Evolutionary conservation across 2,888 invertebrate species (phyloP).

Genomic region (Pocota personata): DNA sequence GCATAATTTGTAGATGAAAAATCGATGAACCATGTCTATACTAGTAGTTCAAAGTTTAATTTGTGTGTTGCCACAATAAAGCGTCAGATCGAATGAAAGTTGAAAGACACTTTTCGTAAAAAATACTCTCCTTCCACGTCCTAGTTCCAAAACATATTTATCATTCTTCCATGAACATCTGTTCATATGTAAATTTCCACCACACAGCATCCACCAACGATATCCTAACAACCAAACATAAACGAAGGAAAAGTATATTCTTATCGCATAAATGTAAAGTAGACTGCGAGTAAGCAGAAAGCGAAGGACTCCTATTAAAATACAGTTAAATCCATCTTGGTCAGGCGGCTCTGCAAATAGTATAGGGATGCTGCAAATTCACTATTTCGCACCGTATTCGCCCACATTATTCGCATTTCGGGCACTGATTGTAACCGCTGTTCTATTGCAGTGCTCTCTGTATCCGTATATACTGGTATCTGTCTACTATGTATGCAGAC

Average conservation of each 20-base stretch:
- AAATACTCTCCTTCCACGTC: neutral
- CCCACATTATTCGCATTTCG: conserved; percentile 46
- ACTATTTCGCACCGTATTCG: conserved; percentile 19
- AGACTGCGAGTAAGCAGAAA: neutral
- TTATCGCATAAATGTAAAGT: conserved; percentile 1
- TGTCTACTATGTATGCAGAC: neutral
- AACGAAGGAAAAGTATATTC: neutral
- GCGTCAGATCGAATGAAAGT: neutral
- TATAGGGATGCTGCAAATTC: conserved; percentile 9
- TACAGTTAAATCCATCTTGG: conserved; percentile 55
- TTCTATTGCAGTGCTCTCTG: neutral
- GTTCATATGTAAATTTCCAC: conserved; percentile 50
- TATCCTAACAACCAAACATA: neutral
- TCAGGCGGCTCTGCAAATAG: conserved; percentile 27
- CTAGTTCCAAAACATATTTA: conserved; percentile 1
- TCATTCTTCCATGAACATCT: conserved; percentile 35
- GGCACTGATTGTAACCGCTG: conserved; percentile 36
- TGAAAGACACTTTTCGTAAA: neutral
- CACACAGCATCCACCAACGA: neutral
- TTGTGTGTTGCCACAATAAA: neutral
- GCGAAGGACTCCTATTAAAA: conserved; percentile 9
- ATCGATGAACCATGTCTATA: neutral
- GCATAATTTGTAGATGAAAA: neutral
- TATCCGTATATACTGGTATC: neutral
- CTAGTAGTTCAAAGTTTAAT: neutral